Evolutionary conservation across 2,113 vertebrate genomes (phyloP), one percentile per base, ranked within the genome.

Genomic region (Donacobius atricapilla): DNA sequence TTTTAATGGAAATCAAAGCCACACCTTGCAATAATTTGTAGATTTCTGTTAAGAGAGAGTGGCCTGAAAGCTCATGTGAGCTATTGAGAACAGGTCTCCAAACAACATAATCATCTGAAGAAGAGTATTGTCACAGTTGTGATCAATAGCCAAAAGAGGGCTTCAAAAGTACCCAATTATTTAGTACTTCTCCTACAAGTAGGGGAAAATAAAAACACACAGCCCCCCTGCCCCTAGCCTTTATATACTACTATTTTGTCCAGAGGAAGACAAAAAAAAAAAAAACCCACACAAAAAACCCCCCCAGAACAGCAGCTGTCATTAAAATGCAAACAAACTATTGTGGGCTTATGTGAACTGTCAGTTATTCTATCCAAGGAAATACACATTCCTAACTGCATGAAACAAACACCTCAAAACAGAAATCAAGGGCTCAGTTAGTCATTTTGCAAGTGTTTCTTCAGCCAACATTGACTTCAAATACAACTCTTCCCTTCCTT

Each of bases 401-500:
- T 21, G 33, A 80, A 94, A 33, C 15, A 66, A 45, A 56, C 17
- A 37, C 6, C 21, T 61, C 71, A 57, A 88, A 83, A 70, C 3
- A 92, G 69, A 68, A 83, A 48, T 39, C 28, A 75, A 88, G n/a
- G 47, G 31, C 18, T 68, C 19, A 1, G 23, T 37, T 77, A 53
- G 50, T 31, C 15, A 48, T 84, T 78, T 68, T 84, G 44, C n/a
- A 70, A 53, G 25, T 60, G 8, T 79, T 92, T 91, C 45, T 79
- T 94, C 54, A 83, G 70, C 22, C 70, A 92, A 51, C 30, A 2
- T 33, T 58, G 2, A 40, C n/a, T 45, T 95, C 23, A 82, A 86
- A 81, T 79, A 53, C 56, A 90, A 94, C 16, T 96, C 11, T 42
- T 27, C 39, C 79, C 64, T 92, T 96, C n/a, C 56, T 97, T 96